phyloP scores from a whole-genome alignment of 2,113 vertebrate genomes.

The Castor canadensis region DNA sequence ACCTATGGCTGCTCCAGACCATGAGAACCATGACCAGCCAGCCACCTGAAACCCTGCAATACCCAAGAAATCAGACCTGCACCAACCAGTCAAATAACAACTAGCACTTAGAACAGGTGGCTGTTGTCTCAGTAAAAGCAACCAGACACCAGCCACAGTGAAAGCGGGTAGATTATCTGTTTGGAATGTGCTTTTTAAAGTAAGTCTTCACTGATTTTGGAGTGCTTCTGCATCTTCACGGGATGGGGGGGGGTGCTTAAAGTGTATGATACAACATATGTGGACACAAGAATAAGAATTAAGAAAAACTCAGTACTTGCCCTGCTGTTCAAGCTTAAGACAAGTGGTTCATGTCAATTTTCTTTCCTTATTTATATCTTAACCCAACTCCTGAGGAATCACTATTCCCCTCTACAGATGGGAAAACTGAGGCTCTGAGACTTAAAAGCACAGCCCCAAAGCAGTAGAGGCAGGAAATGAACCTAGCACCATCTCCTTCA shows the following conservation, averaged over 20 bases:
- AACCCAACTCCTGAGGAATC: not conserved
- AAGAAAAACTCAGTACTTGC: not conserved
- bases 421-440: not conserved
- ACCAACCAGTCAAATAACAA: not conserved
- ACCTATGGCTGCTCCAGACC: not conserved
- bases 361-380: not conserved
- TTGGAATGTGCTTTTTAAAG: not conserved
- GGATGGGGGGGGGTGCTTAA: not conserved
- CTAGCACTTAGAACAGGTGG: not conserved
- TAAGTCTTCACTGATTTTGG: not conserved
- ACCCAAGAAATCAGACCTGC: not conserved
- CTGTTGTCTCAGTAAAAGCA: not conserved
- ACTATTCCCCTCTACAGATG: not conserved
- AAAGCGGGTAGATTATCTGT: not conserved
- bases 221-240: not conserved
- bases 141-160: not conserved
- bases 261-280: not conserved
- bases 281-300: not conserved
- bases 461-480: not conserved
- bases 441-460: not conserved
- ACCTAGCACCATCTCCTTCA: not conserved
- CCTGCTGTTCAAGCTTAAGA: not conserved
- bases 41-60: not conserved
- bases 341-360: not conserved
- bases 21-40: accelerated